Evolutionary conservation across 2,113 vertebrate genomes (phyloP).

Genomic region (Naja naja): DNA sequence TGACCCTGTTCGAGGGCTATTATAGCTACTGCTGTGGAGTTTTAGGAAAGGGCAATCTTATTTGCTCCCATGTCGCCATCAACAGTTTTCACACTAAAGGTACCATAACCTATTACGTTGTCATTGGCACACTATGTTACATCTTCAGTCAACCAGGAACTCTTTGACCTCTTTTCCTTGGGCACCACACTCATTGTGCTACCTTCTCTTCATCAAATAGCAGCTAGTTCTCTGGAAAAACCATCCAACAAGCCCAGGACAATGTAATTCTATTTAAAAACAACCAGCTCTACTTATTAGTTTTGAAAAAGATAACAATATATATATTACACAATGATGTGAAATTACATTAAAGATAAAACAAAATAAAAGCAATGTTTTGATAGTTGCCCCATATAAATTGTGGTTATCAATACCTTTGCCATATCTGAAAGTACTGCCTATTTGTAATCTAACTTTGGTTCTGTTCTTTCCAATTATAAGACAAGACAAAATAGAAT

Average conservation of each 20-base stretch:
- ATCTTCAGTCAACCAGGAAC: neutral
- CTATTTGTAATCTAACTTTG: neutral
- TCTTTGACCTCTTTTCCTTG: neutral
- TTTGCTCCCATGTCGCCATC: neutral
- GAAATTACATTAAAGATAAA: neutral
- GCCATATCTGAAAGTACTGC: neutral
- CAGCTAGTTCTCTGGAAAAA: neutral
- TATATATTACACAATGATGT: neutral
- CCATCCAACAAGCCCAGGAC: neutral
- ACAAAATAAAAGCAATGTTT: neutral
- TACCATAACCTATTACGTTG: neutral
- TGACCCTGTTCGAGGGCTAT: neutral
- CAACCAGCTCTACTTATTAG: neutral
- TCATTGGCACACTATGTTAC: neutral
- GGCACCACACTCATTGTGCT: neutral
- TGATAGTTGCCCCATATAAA: neutral
- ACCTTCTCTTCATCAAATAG: neutral
- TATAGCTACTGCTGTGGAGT: neutral
- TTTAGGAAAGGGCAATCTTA: neutral
- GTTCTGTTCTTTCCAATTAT: conserved; percentile 29
- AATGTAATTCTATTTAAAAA: neutral
- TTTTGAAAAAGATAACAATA: neutral
- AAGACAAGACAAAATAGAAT: conserved; percentile 33
- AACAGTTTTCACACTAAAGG: neutral
- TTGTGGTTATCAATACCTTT: neutral